Conservation (phyloP, 2,888 invertebrate genomes). For the Calameuta filiformis region DNA sequence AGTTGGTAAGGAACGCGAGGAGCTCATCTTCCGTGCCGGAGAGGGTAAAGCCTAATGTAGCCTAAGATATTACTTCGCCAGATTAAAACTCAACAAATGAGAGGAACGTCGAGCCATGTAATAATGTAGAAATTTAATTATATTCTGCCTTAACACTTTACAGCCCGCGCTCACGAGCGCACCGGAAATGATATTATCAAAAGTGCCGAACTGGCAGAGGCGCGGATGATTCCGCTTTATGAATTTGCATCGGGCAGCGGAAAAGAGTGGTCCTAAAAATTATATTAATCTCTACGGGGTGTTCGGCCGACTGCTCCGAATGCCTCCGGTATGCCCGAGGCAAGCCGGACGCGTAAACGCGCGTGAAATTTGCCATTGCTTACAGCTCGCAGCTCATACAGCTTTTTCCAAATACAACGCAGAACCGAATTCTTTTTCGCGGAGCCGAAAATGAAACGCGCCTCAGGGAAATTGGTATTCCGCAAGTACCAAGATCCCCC, state of each 20-base stretch:
- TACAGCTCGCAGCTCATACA: not conserved
- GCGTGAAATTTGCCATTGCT: not conserved
- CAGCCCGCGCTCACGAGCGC: not conserved
- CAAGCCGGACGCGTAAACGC: not conserved
- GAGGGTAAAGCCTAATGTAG: slow-evolving; percentile 48
- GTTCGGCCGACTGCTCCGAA: not conserved
- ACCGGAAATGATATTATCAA: slow-evolving; percentile 4
- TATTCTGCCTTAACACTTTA: slow-evolving; percentile 7
- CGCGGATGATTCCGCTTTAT: slow-evolving; percentile 1
- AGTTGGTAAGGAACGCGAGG: slow-evolving; percentile 6
- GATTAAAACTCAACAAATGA: slow-evolving; percentile 52
- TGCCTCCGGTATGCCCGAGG: not conserved
- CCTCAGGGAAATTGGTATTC: not conserved
- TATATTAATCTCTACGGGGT: not conserved
- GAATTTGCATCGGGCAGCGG: not conserved
- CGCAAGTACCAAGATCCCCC: not conserved
- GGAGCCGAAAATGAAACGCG: not conserved
- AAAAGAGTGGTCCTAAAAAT: not conserved
- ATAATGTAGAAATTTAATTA: slow-evolving; percentile 53
- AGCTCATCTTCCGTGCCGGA: slow-evolving; percentile 12
- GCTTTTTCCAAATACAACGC: not conserved
- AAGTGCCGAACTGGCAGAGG: not conserved
- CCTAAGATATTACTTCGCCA: slow-evolving; percentile 56
- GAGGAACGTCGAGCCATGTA: slow-evolving; percentile 29
- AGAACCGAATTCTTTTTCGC: not conserved